Conservation (phyloP, 2,113 vertebrate species). For the Varanus komodoensis region DNA sequence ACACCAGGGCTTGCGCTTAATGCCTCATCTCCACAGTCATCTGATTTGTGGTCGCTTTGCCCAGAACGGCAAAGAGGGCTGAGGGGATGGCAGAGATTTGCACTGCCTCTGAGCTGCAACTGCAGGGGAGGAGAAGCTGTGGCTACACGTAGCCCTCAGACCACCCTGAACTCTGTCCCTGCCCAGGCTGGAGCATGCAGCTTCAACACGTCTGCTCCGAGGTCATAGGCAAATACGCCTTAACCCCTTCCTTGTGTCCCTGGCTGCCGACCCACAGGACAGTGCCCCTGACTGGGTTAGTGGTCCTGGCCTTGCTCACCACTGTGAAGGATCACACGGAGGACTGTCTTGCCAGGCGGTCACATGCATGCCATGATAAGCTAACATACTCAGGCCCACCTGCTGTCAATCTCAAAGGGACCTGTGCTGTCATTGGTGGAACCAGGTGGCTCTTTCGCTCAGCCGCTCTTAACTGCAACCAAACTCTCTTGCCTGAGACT, state of each 20-base stretch:
- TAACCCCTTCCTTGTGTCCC: no score
- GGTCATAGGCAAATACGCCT: no score
- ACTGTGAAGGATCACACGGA: not conserved
- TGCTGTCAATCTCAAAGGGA: not conserved
- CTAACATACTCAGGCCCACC: not conserved
- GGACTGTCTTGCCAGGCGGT: not conserved
- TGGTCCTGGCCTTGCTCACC: not conserved
- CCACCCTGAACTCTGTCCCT: no score
- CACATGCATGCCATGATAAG: not conserved
- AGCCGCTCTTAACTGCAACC: not conserved
- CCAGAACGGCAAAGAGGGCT: not conserved
- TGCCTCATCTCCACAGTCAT: not conserved
- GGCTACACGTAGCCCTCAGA: no score
- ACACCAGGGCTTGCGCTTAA: not conserved
- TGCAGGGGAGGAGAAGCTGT: not conserved
- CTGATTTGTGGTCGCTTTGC: not conserved
- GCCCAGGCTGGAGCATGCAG: no score
- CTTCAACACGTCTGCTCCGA: no score
- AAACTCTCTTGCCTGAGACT: not conserved
- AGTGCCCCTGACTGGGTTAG: not conserved
- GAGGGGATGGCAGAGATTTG: not conserved
- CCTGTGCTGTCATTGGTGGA: no score
- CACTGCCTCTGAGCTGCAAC: not conserved
- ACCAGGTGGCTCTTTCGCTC: not conserved
- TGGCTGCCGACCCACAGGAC: not conserved